Evolutionary conservation across 1,140 invertebrate species (phyloP).

Genomic region (Ctenoplectra terminalis): DNA sequence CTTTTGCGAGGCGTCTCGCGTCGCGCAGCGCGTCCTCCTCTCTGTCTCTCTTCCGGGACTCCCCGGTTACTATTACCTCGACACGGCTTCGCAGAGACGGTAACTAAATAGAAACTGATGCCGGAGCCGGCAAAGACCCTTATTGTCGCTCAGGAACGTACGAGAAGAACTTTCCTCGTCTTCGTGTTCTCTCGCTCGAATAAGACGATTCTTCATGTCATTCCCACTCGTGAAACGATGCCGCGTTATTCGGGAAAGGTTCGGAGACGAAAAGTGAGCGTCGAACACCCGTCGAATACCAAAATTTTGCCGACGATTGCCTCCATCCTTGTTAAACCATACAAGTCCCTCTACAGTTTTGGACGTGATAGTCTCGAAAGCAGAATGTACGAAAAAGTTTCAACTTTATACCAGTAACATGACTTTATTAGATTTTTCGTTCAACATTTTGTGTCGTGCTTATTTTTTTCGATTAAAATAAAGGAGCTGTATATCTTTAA

Average conservation of each 20-base stretch:
- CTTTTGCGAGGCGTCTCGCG: slow-evolving; percentile 64
- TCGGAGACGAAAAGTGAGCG: slow-evolving; percentile 75
- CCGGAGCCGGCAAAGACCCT: slow-evolving; percentile 70
- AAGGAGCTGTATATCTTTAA: too few species aligned
- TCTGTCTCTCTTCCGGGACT: slow-evolving; percentile 20
- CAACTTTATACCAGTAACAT: background rate
- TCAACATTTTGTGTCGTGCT: too few species aligned
- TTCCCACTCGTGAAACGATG: slow-evolving; percentile 54
- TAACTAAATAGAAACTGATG: slow-evolving; percentile 77
- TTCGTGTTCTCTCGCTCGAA: slow-evolving; percentile 71
- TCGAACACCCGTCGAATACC: slow-evolving; percentile 74
- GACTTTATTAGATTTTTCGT: too few species aligned
- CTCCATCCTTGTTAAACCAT: slow-evolving; percentile 29
- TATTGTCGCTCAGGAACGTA: slow-evolving; percentile 73
- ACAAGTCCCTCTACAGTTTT: background rate
- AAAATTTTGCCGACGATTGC: slow-evolving; percentile 56
- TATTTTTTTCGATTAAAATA: too few species aligned
- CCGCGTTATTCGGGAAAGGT: slow-evolving; percentile 28
- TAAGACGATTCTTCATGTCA: slow-evolving; percentile 80
- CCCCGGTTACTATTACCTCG: slow-evolving; percentile 70
- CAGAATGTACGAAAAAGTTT: background rate
- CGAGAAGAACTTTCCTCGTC: slow-evolving; percentile 72
- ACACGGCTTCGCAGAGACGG: slow-evolving; percentile 66
- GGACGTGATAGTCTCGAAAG: background rate
- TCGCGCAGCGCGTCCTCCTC: slow-evolving; percentile 31